Base-by-base conservation (phyloP, 2,888 invertebrate genomes). In the Erebia epiphron region DNA sequence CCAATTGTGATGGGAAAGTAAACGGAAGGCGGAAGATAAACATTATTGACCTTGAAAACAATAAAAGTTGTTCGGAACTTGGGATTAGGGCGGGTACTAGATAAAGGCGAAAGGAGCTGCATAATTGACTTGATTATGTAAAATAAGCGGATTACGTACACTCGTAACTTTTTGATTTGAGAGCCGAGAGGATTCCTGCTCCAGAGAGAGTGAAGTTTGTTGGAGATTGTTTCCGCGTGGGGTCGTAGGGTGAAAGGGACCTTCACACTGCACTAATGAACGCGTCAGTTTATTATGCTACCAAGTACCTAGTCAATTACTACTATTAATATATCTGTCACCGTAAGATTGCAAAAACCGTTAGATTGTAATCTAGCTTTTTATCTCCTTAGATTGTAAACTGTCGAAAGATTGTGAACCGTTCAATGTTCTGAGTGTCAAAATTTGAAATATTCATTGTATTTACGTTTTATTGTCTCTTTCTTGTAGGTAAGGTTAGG, bases 41-140 rank as follows among this genome's bases (percentile, higher is more conserved):
- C 14, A 67, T 70, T 56, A 66, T 67, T 49, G 13, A 26, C 35
- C 64, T 60, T 43, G 16, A 52, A 54, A 11, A 41, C 56, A 57
- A 11, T 41, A 66, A 54, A 57, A 66, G 66, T 62, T 56, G 49
- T 49, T 49, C 50, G 62, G 63, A 18, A 41, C 63, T 46, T 41
- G 49, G 26, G 46, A 21, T 16, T 18, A 10, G 54, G 56, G n/a
- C 21, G 13, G 56, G 58, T 41, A 67, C 63, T 58, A 71, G 63
- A 67, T 70, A 71, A 58, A 57, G 67, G 49, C 54, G 13, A 60
- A 64, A 69, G 52, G 46, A 71, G 67, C 62, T 70, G 67, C 67
- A 75, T 73, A 76, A 77, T 76, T 74, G 73, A 75, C 72, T 73
- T 75, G 72, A 72, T 72, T 74, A 75, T 73, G 75, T 67, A 73